A percentile compares a stretch with the other conserved stretches of the same genome.
These are phyloP conservation scores for Emmelina monodactyla DNA, from an alignment of 2,888 invertebrate genomes.

Conservation along the genomic window DNA sequence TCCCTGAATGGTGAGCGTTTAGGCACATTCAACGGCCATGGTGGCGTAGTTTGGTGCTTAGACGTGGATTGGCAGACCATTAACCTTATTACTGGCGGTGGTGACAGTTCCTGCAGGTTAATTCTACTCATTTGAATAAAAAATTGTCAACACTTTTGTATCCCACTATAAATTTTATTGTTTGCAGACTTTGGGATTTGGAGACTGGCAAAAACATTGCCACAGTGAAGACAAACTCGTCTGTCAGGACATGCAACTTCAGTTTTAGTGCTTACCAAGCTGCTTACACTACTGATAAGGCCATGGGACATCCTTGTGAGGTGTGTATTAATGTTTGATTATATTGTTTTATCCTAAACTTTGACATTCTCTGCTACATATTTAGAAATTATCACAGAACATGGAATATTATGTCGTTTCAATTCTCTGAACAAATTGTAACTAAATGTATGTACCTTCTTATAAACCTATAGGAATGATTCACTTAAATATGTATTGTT, in stretches of 20 bases:
- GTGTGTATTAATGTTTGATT: no score
- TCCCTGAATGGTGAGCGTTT: slow-evolving; percentile 97
- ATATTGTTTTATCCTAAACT: no score
- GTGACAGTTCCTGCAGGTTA: slow-evolving; percentile 85
- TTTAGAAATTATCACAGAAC: no score
- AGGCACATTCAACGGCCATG: slow-evolving; percentile 96
- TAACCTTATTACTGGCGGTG: slow-evolving; percentile 90
- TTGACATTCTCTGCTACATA: no score
- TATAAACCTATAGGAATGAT: no score
- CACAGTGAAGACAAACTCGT: slow-evolving; percentile 81
- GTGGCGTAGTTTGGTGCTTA: slow-evolving; percentile 97
- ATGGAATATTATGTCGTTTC: no score
- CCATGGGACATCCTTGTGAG: slow-evolving; percentile 90
- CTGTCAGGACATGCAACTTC: slow-evolving; percentile 91
- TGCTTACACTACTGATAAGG: slow-evolving; percentile 92
- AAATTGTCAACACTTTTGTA: neutral
- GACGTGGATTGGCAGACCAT: slow-evolving; percentile 97
- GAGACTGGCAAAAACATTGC: slow-evolving; percentile 80
- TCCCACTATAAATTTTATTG: slow-evolving; percentile 1
- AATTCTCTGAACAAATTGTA: no score
- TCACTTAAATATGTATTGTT: no score
- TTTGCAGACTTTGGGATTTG: slow-evolving; percentile 88
- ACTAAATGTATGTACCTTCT: no score
- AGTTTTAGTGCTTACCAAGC: slow-evolving; percentile 93
- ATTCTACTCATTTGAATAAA: neutral